Evolutionary conservation across 2,888 invertebrate species (phyloP).

Genomic region (Leptogaster cylindrica): DNA sequence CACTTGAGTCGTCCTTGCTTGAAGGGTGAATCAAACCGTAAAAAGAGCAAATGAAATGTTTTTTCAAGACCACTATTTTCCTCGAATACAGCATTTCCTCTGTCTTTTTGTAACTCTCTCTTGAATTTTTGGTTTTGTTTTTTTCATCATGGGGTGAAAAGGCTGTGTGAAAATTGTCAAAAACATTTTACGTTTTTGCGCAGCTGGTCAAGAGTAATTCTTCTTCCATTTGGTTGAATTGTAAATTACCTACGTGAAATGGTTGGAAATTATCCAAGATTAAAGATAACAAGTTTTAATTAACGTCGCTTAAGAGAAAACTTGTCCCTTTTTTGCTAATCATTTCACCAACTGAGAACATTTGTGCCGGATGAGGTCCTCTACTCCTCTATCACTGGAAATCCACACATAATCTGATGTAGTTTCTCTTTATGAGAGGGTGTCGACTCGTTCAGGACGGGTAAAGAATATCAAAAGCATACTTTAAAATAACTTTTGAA

Average conservation of each 20-base stretch:
- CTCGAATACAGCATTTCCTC: conserved; percentile 15
- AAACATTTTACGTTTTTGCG: conserved; percentile 28
- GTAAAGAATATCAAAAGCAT: too few relatives aligned
- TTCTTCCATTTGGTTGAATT: conserved; percentile 34
- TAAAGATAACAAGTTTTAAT: conserved; percentile 34
- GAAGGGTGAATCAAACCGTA: conserved; percentile 24
- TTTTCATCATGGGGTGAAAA: neutral
- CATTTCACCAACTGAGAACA: too few relatives aligned
- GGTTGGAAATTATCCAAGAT: conserved; percentile 29
- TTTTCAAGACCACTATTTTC: conserved; percentile 16
- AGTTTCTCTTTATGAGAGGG: too few relatives aligned
- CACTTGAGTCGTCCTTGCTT: conserved; percentile 19
- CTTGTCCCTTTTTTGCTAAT: conserved; percentile 4
- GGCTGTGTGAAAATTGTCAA: conserved; percentile 32
- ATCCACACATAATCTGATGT: too few relatives aligned
- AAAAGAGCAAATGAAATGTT: conserved; percentile 37
- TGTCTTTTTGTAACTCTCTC: neutral
- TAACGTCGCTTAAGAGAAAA: conserved; percentile 16
- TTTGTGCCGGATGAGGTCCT: too few relatives aligned
- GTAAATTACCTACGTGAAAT: conserved; percentile 38
- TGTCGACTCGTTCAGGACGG: too few relatives aligned
- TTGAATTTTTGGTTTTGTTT: neutral
- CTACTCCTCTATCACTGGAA: too few relatives aligned
- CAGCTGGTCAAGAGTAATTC: conserved; percentile 35
- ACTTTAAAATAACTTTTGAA: too few relatives aligned